Evolutionary conservation across 2,113 vertebrate genomes (phyloP).

Genomic region (Carassius gibelio): DNA sequence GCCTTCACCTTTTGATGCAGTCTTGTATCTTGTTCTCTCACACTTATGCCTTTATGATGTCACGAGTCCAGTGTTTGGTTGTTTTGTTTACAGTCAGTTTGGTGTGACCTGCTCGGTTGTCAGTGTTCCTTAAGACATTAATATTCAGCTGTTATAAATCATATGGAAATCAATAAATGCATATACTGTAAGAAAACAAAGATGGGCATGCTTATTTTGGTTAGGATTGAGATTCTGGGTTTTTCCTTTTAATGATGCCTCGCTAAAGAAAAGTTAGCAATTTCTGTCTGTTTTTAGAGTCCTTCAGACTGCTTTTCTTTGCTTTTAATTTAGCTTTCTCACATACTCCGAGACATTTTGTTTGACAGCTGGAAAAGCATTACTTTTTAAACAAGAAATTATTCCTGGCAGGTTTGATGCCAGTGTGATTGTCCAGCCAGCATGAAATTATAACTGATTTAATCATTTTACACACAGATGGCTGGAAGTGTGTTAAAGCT

Average conservation of each 20-base stretch:
- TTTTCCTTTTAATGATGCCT: background rate
- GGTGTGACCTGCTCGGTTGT: background rate
- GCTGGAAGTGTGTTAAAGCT: too few relatives aligned
- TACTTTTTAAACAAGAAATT: too few relatives aligned
- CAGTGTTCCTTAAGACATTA: background rate
- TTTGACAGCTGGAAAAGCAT: background rate
- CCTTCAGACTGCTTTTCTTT: too few relatives aligned
- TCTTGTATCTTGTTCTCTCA: background rate
- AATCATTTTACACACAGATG: too few relatives aligned
- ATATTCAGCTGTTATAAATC: background rate
- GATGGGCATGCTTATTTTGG: background rate
- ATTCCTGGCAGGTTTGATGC: too few relatives aligned
- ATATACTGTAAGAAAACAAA: background rate
- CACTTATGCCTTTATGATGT: background rate
- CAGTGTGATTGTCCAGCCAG: too few relatives aligned
- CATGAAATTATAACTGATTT: too few relatives aligned
- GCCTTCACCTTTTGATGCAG: background rate
- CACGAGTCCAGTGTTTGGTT: background rate
- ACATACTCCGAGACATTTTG: background rate
- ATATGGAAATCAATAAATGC: conserved; percentile 4
- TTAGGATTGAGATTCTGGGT: background rate
- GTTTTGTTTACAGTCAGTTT: conserved; percentile 11
- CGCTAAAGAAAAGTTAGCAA: background rate
- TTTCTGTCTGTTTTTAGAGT: background rate
- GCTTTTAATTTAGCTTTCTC: background rate